Base-by-base conservation (phyloP, 2,797 vertebrate species). In the Picus viridis region DNA sequence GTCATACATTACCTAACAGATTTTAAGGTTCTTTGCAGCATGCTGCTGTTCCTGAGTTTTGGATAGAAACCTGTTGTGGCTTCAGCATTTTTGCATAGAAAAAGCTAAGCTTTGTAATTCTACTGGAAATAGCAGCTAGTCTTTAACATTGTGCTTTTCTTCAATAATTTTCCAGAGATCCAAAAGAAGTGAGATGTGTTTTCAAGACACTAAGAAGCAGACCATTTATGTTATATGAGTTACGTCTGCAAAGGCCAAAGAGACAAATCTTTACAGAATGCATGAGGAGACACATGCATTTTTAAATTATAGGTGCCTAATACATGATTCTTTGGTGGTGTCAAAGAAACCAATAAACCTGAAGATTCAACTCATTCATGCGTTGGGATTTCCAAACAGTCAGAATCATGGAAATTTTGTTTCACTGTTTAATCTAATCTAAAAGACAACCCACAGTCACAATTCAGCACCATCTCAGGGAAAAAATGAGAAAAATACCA, bases 1-100 rank as follows among this genome's bases (percentile, higher is more conserved):
- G 92, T 89, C 92, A 94, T 91, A 91, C 83, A 93, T 96, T 96
- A 96, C 83, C 91, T 93, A 93, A 93, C 74, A 62, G 64, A 53
- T 86, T 93, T 94, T 91, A 89, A 96, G 79, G 74, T 74, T 92
- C 85, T 81, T 83, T 86, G 90, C 39, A 83, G 85, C 57, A 90
- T 7, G 6, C 15, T 43, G 53, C 76, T 70, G 20, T 22, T 76
- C 45, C 19, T 58, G 34, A 83, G 56, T 92, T 94, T 92, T 63
- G 39, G 54, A 70, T 90, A 67, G 43, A 85, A 93, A 87, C 36
- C 18, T 93, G 63, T 54, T 89, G 79, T 90, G 70, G 59, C 68
- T 54, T 54, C 29, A 79, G 30, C 29, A 34, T 47, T 68, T 53
- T 57, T 62, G 26, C 29, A 27, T 22, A 69, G 12, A 53, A 78